Evolutionary conservation across 2,113 vertebrate species (phyloP), one percentile per base, ranked within the genome.

Genomic region (Baryphthengus martii): DNA sequence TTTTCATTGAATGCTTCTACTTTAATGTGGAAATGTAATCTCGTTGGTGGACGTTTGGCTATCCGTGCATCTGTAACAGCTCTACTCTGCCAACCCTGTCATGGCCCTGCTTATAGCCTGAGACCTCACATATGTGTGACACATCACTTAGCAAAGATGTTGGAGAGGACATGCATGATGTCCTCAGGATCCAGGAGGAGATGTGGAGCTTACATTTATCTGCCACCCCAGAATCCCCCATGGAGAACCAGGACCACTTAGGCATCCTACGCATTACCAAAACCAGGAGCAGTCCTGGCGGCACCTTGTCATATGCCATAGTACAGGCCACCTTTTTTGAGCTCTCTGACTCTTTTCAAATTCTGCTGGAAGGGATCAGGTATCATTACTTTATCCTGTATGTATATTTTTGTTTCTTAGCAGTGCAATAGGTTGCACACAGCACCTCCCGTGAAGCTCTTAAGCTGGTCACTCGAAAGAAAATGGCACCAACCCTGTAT

Each of bases 141-240:
- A 47, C 33, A n/a, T 75, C 35, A 26, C 21, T 85, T 53, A 45
- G n/a, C 45, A 70, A 8, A 53, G 80, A 6, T 14, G 67, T 39
- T n/a, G 70, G n/a, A 63, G 47, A 33, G 50, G 61, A 59, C 0
- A 4, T 55, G 26, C 42, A 40, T 21, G 29, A 50, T 59, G 15
- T 37, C 19, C 55, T 83, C 33, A 49, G 82, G 71, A n/a, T 42
- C 16, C 47, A 56, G 68, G 39, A 47, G 19, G 3, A 35, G 28
- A 19, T 70, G 25, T 85, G 70, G 17, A 3, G 2, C 47, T 63
- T 35, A 2, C 0, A 0, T 14, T 40, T 19, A 6, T 67, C 65
- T 92, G 14, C 50, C 45, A 17, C 2, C 24, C 55, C n/a, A 42
- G 47, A 25, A 55, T 40, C 3, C 7, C 59, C 6, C 31, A 7